A percentile compares a stretch with the other conserved stretches of the same genome.
Evolutionary conservation across 2,113 vertebrate species (phyloP).

Genomic region (Calonectris borealis): DNA sequence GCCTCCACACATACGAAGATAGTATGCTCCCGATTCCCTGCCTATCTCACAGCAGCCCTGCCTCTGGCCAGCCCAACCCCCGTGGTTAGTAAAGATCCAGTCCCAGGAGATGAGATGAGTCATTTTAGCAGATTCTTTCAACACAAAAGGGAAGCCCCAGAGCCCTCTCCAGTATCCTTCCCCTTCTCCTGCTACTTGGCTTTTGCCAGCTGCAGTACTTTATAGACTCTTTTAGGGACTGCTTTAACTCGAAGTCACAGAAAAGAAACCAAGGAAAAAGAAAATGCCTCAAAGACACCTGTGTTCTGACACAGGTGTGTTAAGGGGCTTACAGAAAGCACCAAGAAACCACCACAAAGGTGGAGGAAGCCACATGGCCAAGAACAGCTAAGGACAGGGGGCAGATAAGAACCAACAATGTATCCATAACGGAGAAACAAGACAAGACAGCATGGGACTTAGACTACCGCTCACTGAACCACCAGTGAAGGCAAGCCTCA

Average conservation of each 20-base stretch:
- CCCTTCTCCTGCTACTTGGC: background rate
- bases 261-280: background rate
- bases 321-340: background rate
- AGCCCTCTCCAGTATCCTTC: background rate
- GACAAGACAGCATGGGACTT: background rate
- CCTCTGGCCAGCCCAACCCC: background rate
- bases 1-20: background rate
- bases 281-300: background rate
- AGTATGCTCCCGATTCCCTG: background rate
- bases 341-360: background rate
- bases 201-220: background rate
- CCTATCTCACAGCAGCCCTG: background rate
- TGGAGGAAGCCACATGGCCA: background rate
- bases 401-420: background rate
- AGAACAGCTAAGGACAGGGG: background rate
- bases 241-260: background rate
- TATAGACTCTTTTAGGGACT: fast-evolving
- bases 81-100: background rate
- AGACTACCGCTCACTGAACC: background rate
- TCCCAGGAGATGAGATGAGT: background rate
- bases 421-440: too few species aligned
- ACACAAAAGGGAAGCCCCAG: background rate
- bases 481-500: background rate
- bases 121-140: background rate
- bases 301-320: background rate